These are phyloP conservation scores for Fundulus diaphanus DNA, from an alignment of 2,797 vertebrate genomes.

Conservation along the genomic window DNA sequence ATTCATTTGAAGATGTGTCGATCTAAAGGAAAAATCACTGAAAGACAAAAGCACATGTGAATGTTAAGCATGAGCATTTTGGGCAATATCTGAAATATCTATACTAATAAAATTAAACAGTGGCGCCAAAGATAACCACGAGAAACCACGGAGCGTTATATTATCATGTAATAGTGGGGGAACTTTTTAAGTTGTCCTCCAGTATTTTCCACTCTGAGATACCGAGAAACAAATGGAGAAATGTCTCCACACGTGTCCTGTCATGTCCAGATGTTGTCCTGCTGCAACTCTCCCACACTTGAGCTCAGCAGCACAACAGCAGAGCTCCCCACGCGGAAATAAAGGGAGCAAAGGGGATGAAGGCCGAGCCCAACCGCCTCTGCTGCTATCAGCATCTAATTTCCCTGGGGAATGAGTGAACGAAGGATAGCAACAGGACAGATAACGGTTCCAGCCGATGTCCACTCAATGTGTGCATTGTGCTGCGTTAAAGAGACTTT, in stretches of 20 bases:
- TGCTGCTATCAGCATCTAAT: constrained; percentile 60
- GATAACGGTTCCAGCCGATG: constrained; percentile 6
- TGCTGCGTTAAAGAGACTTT: background rate
- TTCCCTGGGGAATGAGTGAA: constrained; percentile 53
- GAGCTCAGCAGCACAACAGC: constrained; percentile 6
- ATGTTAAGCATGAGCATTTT: background rate
- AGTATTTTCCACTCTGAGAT: background rate
- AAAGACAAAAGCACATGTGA: background rate
- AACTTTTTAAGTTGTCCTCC: background rate
- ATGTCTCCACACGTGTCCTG: constrained; percentile 25
- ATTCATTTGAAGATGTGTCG: background rate
- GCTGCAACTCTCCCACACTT: constrained; percentile 66
- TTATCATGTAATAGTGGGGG: background rate
- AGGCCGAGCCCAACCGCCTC: constrained; percentile 43
- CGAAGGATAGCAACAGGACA: constrained; percentile 32
- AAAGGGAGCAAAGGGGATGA: background rate
- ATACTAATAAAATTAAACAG: background rate
- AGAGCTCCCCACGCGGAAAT: constrained; percentile 9
- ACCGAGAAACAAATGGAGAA: constrained; percentile 4
- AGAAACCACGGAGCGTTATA: background rate
- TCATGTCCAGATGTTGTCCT: constrained; percentile 61
- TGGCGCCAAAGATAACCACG: background rate
- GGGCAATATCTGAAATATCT: background rate
- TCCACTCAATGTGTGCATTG: background rate
- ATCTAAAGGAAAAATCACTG: background rate